Evolutionary conservation across 2,113 vertebrate species (phyloP).

Genomic region (Chascanopsetta lugubris): DNA sequence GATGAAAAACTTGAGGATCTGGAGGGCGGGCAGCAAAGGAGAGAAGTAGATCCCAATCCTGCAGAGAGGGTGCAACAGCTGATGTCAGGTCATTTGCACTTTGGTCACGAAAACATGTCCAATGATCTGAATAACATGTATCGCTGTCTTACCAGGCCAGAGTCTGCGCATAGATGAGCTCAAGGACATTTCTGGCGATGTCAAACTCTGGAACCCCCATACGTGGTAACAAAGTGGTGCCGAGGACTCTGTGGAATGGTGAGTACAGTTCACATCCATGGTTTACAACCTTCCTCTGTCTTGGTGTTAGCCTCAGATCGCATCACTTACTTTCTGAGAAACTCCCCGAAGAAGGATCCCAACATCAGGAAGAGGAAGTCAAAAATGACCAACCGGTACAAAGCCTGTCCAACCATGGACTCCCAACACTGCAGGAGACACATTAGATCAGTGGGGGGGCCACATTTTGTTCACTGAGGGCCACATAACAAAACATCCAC

Average conservation of each 20-base stretch:
- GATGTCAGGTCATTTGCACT: not conserved
- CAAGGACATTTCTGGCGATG: conserved; percentile 91
- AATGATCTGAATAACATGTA: too few relatives aligned
- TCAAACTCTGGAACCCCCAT: conserved; percentile 91
- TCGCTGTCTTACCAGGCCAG: conserved; percentile 91
- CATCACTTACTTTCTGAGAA: conserved; percentile 87
- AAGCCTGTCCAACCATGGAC: conserved; percentile 89
- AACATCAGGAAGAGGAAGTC: conserved; percentile 92
- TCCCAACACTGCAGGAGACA: conserved; percentile 91
- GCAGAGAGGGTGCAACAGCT: not conserved
- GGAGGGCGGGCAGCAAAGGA: conserved; percentile 91
- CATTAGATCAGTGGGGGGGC: too few relatives aligned
- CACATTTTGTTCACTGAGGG: too few relatives aligned
- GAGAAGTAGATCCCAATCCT: conserved; percentile 97
- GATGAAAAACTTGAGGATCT: conserved; percentile 87
- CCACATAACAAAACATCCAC: too few relatives aligned
- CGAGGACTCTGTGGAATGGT: conserved; percentile 83
- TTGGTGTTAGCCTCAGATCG: not conserved
- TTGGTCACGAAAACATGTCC: not conserved
- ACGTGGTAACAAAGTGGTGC: conserved; percentile 75
- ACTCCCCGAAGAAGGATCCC: conserved; percentile 93
- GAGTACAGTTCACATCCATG: not conserved
- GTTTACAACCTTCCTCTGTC: not conserved
- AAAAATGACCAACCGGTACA: conserved; percentile 90
- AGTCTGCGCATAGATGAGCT: conserved; percentile 94